Base-by-base conservation (phyloP, 1,140 invertebrate species). In the Conus ventricosus region DNA sequence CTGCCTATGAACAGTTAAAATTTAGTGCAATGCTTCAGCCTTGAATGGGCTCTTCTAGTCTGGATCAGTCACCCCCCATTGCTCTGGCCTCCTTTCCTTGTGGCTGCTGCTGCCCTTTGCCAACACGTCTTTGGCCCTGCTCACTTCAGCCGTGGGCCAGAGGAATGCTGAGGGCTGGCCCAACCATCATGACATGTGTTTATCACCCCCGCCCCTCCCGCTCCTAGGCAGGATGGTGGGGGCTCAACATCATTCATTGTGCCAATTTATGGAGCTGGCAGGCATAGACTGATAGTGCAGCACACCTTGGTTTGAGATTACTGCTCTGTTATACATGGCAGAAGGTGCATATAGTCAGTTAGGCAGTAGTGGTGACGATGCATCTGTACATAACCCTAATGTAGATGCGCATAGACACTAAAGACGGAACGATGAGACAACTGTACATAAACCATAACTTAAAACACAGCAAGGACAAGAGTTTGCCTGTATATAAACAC, bases 401-500 rank as follows among this genome's bases (percentile, higher is more conserved):
- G 17, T 71, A 71, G 67, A 8, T n/a, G 67, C 67, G 13, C 20
- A 71, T 71, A 71, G 67, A 71, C 67, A 23, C 23, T 71, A 71
- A 71, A 71, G 67, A 71, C 67, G 20, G 7, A 7, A 20, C 7
- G 11, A 71, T 71, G 67, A 71, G 11, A 23, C 67, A 23, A 7
- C 76, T 81, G 80, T 81, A 81, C 27, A 81, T 81, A 81, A 23
- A 54, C 80, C 20, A 81, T 81, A 81, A 81, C 51, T 81, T 81
- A 81, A 81, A 81, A 78, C 25, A 71, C 67, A 71, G 67, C 67
- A 71, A 71, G 67, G 67, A 71, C 67, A 81, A 8, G 5, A 15
- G 25, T 25, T 54, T 15, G 17, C 51, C 15, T 81, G 60, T 82
- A 88, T 55, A 88, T 82, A 82, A 1, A 88, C 27, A 67, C 13